These are phyloP conservation scores for Amblyjoppa proteus DNA, from an alignment of 2,888 invertebrate species.

Conservation along the genomic window DNA sequence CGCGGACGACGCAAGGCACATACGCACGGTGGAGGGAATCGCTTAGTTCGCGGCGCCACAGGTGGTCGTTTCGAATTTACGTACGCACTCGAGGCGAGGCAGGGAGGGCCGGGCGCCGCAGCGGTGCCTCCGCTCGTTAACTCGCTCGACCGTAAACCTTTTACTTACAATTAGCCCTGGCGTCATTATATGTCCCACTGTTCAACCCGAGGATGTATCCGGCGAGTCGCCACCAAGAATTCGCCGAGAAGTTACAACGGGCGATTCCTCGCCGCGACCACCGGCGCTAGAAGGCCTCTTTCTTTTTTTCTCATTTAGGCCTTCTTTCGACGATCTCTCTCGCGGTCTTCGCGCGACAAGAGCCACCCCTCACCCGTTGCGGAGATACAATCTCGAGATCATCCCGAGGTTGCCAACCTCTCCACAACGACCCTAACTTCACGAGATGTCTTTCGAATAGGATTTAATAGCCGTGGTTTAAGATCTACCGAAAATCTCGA, in stretches of 20 bases:
- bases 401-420: constrained; percentile 18
- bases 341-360: constrained; percentile 16
- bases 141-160: constrained; percentile 69
- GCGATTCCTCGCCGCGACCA: constrained; percentile 30
- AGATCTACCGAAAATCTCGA: constrained; percentile 10
- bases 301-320: constrained; percentile 25
- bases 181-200: constrained; percentile 64
- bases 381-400: neutral
- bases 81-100: constrained; percentile 43
- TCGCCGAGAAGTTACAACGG: constrained; percentile 37
- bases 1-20: constrained; percentile 30
- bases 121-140: constrained; percentile 66
- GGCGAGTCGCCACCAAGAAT: constrained; percentile 6
- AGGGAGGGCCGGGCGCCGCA: constrained; percentile 45
- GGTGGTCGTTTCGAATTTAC: constrained; percentile 66
- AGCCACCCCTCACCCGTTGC: constrained; percentile 52
- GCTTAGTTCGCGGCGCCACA: constrained; percentile 56
- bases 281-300: neutral
- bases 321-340: constrained; percentile 14
- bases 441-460: neutral
- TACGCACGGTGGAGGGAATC: constrained; percentile 7
- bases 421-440: neutral
- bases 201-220: constrained; percentile 25
- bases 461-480: constrained; percentile 17
- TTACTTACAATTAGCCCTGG: constrained; percentile 70